Base-by-base conservation (phyloP, 1,140 invertebrate species). In the Nephila pilipes region DNA sequence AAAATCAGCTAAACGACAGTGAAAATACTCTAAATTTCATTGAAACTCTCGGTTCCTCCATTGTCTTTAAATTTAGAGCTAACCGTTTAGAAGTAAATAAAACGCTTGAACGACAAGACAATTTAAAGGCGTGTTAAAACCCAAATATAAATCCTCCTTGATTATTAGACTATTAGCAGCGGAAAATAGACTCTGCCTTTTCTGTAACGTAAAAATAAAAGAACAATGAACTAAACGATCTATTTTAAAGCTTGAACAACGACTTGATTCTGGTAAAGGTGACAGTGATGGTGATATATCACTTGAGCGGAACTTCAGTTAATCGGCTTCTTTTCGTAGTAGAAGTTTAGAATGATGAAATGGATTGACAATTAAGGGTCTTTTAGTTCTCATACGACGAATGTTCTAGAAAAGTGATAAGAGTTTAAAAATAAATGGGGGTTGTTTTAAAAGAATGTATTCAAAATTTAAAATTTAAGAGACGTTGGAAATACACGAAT, bases 171-270 rank as follows among this genome's bases (percentile, higher is more conserved):
- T 32, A 75, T 75, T 75, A 75, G 12, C 69, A 18, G 65, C 29
- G 18, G 32, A 75, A 75, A 75, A 75, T 32, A 75, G 69, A 29
- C 16, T 16, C 69, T 16, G 29, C 69, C 29, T 36, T 14, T 36
- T 16, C 69, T 36, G 69, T 36, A 75, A 20, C 14, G 69, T 0
- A 16, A 25, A 32, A 32, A 75, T 32, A 36, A 36, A 36, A 18
- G 29, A 75, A 75, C 69, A 75, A 75, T 75, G 69, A 36, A 75
- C 14, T 32, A 75, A 36, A 75, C 29, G 16, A 36, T 75, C 69
- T 75, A 75, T 75, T 75, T 69, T 36, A 75, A 20, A 75, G 69
- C 69, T 75, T 29, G 25, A 36, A 75, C 65, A 75, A 32, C 65
- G 65, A 75, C 65, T 75, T 25, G 65, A 75, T 75, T 75, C 18